These are phyloP conservation scores for Uromys caudimaculatus DNA, from an alignment of 2,797 vertebrate genomes.

Conservation along the genomic window DNA sequence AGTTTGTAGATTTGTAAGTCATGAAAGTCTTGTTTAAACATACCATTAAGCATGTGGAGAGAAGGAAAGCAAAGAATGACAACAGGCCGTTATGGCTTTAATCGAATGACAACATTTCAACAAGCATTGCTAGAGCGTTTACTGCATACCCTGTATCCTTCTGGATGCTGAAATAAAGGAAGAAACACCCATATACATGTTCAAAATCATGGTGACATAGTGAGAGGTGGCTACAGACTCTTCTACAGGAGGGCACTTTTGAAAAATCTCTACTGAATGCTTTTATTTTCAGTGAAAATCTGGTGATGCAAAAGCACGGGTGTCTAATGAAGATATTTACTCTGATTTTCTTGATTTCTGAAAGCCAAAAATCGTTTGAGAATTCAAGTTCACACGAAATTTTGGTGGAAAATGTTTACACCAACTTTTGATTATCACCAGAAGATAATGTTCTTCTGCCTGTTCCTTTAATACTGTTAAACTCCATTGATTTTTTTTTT, in stretches of 20 bases:
- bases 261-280: background rate
- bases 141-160: background rate
- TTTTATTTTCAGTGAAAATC: conserved; percentile 34
- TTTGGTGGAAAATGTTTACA: background rate
- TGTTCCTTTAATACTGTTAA: background rate
- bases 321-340: background rate
- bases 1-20: conserved; percentile 53
- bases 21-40: conserved; percentile 71
- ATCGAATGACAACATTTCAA: background rate
- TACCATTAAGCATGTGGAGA: background rate
- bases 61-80: conserved; percentile 39
- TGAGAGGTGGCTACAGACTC: background rate
- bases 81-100: background rate
- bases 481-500: background rate
- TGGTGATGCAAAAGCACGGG: background rate
- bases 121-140: conserved; percentile 4
- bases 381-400: background rate
- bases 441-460: background rate
- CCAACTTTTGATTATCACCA: background rate
- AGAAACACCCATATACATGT: background rate
- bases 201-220: background rate
- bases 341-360: background rate
- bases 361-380: conserved; percentile 37
- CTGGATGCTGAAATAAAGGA: background rate
- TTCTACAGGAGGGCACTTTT: background rate